Evolutionary conservation across 2,113 vertebrate genomes (phyloP), one percentile per base, ranked within the genome.

Genomic region (Ctenomys sociabilis): DNA sequence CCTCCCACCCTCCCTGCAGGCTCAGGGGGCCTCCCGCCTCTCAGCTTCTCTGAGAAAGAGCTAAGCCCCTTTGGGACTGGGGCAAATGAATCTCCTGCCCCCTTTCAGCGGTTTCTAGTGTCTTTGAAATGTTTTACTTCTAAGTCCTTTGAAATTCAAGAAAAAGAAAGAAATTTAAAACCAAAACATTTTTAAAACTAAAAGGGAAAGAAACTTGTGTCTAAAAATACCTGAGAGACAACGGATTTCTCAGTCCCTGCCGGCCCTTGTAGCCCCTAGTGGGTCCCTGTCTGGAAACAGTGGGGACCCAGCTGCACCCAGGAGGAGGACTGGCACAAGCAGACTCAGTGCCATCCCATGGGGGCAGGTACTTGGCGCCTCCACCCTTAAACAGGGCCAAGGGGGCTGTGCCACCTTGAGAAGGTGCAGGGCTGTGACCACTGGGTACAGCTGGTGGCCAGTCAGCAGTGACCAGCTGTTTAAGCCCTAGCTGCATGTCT

Each of bases 21-120:
- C 49, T 12, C 16, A 22, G 61, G 49, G 45, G 28, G n/a, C 49
- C 49, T 3, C 7, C 32, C 0, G 0, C 21, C 32, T 35, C 37
- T 32, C 4, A 6, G 16, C 12, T 1, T 32, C 72, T 70, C 32
- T 40, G 19, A 19, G 0, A 7, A 37, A 73, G 66, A 9, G 4
- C 30, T 21, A 8, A 5, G 14, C 40, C 66, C n/a, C 16, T 72
- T 14, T 63, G 35, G 52, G 72, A 59, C 57, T 21, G 4, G 5
- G 37, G 40, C 7, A 28, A 32, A 72, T 45, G n/a, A 64, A 32
- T 32, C 91, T 43, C 57, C 17, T 73, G 37, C 57, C 45, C 63
- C 30, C 37, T 86, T 57, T 72, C 88, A 63, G 28, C 11, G 10
- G 21, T 57, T 52, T 45, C 22, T 24, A 75, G 52, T 26, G 26